phyloP scores from a whole-genome alignment of 2,888 invertebrate species.

The Diloba caeruleocephala region DNA sequence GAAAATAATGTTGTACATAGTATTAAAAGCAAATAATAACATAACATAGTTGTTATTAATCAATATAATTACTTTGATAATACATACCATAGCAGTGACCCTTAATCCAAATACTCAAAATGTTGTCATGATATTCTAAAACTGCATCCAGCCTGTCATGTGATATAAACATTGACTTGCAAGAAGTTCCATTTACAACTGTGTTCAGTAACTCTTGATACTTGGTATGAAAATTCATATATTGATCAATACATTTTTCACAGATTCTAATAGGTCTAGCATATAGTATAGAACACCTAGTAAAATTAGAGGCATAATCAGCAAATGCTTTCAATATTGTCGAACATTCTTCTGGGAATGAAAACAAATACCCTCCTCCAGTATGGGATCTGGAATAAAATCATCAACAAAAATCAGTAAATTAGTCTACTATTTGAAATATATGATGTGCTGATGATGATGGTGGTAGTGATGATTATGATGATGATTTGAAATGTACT shows the following conservation, averaged over 20 bases:
- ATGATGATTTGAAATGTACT: conserved; percentile 6
- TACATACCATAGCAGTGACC: conserved; percentile 90
- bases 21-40: no score
- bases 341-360: conserved; percentile 66
- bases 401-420: background rate
- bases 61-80: background rate
- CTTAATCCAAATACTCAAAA: conserved; percentile 88
- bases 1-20: no score
- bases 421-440: no score
- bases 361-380: conserved; percentile 47
- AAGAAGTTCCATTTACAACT: conserved; percentile 86
- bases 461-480: no score
- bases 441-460: background rate
- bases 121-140: conserved; percentile 87
- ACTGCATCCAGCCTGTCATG: conserved; percentile 90
- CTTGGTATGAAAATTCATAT: conserved; percentile 82
- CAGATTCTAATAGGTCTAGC: conserved; percentile 91
- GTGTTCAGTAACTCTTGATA: conserved; percentile 84
- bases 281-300: conserved; percentile 89
- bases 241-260: conserved; percentile 88
- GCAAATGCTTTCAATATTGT: conserved; percentile 83
- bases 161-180: conserved; percentile 89
- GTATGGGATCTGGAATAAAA: conserved; percentile 57
- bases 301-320: conserved; percentile 87
- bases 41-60: no score